phyloP scores from a whole-genome alignment of 2,113 vertebrate species.

The Daubentonia madagascariensis region DNA sequence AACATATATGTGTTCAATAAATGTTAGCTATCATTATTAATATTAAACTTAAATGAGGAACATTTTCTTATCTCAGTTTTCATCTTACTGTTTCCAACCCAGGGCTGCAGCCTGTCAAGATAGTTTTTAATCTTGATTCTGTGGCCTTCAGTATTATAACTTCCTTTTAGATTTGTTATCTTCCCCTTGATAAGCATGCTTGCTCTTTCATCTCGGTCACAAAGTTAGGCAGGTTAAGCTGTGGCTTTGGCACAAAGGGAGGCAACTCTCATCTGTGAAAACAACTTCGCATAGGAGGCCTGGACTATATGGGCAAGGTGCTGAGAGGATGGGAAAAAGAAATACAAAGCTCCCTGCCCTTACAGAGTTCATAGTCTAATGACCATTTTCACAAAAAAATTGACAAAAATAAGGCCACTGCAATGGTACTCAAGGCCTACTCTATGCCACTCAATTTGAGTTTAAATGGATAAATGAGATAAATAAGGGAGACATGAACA shows the following conservation, averaged over 20 bases:
- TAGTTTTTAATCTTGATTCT: constrained; percentile 29
- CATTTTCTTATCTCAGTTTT: background rate
- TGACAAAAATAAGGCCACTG: background rate
- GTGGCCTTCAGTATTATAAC: background rate
- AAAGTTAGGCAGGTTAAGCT: background rate
- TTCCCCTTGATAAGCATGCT: background rate
- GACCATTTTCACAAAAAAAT: background rate
- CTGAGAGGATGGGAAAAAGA: background rate
- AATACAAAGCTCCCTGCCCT: background rate
- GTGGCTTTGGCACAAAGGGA: background rate
- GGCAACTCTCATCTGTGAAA: background rate
- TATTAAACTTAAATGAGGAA: background rate
- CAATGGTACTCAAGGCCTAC: background rate
- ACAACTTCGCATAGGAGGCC: background rate
- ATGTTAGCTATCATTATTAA: background rate
- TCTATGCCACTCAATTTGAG: background rate
- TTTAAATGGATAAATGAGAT: background rate
- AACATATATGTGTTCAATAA: background rate
- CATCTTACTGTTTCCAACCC: background rate
- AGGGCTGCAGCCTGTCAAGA: background rate
- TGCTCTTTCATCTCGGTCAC: background rate
- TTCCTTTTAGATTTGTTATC: background rate
- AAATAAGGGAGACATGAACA: background rate
- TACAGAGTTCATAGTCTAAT: background rate
- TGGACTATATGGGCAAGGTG: background rate